A percentile compares a stretch with the other conserved stretches of the same genome.
These are phyloP conservation scores for Disparrhopalites patrizii DNA, from an alignment of 2,888 invertebrate species.

Conservation along the genomic window DNA sequence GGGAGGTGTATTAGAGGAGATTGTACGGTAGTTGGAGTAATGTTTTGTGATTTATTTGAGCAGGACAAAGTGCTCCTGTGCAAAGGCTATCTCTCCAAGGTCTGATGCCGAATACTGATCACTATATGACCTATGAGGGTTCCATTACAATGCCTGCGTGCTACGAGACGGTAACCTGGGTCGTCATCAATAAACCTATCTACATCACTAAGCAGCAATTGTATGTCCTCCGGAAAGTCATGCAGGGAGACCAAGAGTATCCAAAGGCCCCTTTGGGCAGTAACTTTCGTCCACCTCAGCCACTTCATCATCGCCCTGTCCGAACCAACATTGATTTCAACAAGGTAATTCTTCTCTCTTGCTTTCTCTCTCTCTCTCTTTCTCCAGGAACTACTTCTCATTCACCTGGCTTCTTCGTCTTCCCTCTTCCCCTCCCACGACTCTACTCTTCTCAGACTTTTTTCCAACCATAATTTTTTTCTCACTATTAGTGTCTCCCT, in stretches of 20 bases:
- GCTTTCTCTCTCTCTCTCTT: neutral
- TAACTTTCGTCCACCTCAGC: conserved; percentile 91
- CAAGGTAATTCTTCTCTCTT: conserved; percentile 55
- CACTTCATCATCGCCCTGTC: conserved; percentile 86
- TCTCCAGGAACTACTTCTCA: neutral
- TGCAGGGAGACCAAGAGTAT: conserved; percentile 81
- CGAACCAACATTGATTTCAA: conserved; percentile 96
- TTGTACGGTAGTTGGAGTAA: neutral
- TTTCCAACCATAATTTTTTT: neutral
- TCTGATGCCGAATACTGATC: conserved; percentile 85
- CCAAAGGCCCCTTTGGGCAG: conserved; percentile 88
- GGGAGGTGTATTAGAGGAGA: neutral
- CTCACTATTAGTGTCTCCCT: conserved; percentile 2
- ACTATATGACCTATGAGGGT: conserved; percentile 98
- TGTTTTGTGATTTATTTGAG: conserved; percentile 33
- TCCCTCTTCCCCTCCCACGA: neutral
- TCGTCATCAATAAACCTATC: conserved; percentile 95
- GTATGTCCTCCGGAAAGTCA: conserved; percentile 73
- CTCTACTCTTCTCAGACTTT: neutral
- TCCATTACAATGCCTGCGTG: conserved; percentile 96
- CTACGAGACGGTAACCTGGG: conserved; percentile 98
- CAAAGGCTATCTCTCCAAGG: conserved; percentile 80
- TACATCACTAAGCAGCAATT: conserved; percentile 96
- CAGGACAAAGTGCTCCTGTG: conserved; percentile 79
- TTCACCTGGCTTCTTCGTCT: conserved; percentile 14